Evolutionary conservation across 2,113 vertebrate genomes (phyloP).

Genomic region (Gambusia holbrooki): DNA sequence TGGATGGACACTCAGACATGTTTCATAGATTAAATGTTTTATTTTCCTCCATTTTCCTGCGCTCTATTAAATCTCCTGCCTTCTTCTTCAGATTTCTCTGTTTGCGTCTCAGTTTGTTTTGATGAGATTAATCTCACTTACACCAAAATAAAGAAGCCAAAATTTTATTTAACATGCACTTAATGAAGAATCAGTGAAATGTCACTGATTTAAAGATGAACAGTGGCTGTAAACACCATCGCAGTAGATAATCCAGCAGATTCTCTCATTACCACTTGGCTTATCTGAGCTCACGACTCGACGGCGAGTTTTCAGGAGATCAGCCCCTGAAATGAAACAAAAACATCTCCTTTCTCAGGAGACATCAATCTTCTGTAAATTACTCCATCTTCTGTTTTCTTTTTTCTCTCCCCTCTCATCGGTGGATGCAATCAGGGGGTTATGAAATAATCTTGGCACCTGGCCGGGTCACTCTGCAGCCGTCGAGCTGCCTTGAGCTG

Average conservation of each 20-base stretch:
- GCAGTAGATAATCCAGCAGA: constrained; percentile 8
- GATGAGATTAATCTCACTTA: constrained; percentile 58
- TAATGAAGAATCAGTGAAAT: constrained; percentile 46
- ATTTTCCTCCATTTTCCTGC: too few relatives aligned
- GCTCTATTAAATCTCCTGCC: too few relatives aligned
- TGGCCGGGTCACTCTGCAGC: constrained; percentile 26
- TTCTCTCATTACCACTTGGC: not conserved
- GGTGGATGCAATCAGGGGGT: constrained; percentile 33
- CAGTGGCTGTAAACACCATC: constrained; percentile 17
- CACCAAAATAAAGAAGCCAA: constrained; percentile 37
- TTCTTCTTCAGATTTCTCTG: too few relatives aligned
- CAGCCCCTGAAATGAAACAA: not conserved
- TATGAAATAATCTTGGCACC: constrained; percentile 36
- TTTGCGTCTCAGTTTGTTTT: not conserved
- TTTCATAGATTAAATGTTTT: too few relatives aligned
- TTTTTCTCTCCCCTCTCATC: constrained; percentile 18
- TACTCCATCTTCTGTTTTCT: not conserved
- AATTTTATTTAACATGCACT: constrained; percentile 41
- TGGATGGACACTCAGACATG: too few relatives aligned
- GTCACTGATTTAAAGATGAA: constrained; percentile 43
- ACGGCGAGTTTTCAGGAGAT: not conserved
- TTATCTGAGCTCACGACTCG: constrained; percentile 4
- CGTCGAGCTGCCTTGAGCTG: constrained; percentile 54
- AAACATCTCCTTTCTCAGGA: constrained; percentile 9
- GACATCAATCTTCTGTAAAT: constrained; percentile 1